phyloP scores from a whole-genome alignment of 1,140 invertebrate genomes.

The Drosophila lini region DNA sequence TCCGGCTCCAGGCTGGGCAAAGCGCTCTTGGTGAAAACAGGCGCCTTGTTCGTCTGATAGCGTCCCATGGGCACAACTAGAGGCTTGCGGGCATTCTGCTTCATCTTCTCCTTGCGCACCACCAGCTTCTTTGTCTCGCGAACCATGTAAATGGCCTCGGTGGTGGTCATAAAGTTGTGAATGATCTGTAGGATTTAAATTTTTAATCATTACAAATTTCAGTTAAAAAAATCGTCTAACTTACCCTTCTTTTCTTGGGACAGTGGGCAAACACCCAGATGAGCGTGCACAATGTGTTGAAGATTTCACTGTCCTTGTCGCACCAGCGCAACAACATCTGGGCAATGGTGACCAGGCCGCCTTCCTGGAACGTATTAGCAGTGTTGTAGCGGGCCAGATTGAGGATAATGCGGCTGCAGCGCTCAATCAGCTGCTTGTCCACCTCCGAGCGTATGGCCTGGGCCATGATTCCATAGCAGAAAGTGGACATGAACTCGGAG shows the following conservation, averaged over 20 bases:
- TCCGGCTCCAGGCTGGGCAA: conserved; percentile 78
- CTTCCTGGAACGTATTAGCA: conserved; percentile 76
- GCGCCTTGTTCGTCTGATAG: conserved; percentile 30
- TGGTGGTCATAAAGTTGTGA: conserved; percentile 76
- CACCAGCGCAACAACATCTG: conserved; percentile 87
- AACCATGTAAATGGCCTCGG: conserved; percentile 80
- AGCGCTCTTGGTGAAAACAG: conserved; percentile 49
- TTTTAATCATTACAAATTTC: background rate
- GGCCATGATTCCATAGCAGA: conserved; percentile 84
- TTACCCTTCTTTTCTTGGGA: conserved; percentile 85
- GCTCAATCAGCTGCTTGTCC: conserved; percentile 83
- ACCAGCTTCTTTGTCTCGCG: conserved; percentile 82
- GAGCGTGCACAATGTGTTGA: conserved; percentile 87
- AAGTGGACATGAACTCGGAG: conserved; percentile 78
- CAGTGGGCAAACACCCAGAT: conserved; percentile 88
- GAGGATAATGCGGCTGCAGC: conserved; percentile 82
- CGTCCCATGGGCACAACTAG: conserved; percentile 24
- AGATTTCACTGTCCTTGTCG: conserved; percentile 87
- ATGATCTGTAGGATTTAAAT: conserved; percentile 62
- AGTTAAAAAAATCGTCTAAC: background rate
- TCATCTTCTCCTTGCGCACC: conserved; percentile 82
- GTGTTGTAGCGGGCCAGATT: conserved; percentile 82
- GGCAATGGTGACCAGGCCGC: conserved; percentile 78
- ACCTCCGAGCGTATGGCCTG: conserved; percentile 83
- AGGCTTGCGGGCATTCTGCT: conserved; percentile 75